phyloP scores from a whole-genome alignment of 1,140 invertebrate genomes.

The Tetraneura akinire region DNA sequence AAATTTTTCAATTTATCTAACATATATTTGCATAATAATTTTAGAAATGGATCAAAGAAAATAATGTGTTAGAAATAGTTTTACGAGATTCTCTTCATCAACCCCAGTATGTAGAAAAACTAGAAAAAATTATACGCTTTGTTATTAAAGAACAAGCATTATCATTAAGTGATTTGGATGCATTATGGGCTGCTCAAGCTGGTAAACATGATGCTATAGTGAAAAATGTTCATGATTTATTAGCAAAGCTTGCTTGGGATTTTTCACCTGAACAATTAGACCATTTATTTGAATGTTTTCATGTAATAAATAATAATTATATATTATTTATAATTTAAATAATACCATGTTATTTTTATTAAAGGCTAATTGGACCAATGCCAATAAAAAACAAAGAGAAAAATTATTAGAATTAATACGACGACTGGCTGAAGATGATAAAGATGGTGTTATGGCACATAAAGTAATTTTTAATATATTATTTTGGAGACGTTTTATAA shows the following conservation, averaged over 20 bases:
- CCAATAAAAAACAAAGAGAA: conserved; percentile 94
- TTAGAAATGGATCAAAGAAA: conserved; percentile 95
- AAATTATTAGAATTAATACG: conserved; percentile 93
- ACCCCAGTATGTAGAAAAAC: conserved; percentile 95
- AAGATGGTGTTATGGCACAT: conserved; percentile 97
- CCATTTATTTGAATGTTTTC: conserved; percentile 96
- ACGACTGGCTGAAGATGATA: conserved; percentile 94
- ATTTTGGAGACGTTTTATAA: conserved; percentile 14
- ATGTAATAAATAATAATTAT: conserved; percentile 64
- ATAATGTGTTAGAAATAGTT: conserved; percentile 93
- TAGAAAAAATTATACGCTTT: conserved; percentile 96
- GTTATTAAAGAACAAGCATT: conserved; percentile 93
- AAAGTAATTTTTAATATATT: conserved; percentile 67
- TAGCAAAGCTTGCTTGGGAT: conserved; percentile 97
- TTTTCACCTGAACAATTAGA: conserved; percentile 96
- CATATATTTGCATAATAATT: conserved; percentile 52
- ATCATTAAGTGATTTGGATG: conserved; percentile 87
- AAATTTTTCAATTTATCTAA: not conserved
- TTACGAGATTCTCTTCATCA: conserved; percentile 94
- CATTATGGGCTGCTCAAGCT: conserved; percentile 93
- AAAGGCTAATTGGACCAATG: conserved; percentile 91
- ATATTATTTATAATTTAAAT: not conserved
- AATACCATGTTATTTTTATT: conserved; percentile 51
- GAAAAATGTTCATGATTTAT: conserved; percentile 94
- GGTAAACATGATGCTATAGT: conserved; percentile 95